phyloP scores from a whole-genome alignment of 1,140 invertebrate genomes.

The Drosophila pseudoananassae region DNA sequence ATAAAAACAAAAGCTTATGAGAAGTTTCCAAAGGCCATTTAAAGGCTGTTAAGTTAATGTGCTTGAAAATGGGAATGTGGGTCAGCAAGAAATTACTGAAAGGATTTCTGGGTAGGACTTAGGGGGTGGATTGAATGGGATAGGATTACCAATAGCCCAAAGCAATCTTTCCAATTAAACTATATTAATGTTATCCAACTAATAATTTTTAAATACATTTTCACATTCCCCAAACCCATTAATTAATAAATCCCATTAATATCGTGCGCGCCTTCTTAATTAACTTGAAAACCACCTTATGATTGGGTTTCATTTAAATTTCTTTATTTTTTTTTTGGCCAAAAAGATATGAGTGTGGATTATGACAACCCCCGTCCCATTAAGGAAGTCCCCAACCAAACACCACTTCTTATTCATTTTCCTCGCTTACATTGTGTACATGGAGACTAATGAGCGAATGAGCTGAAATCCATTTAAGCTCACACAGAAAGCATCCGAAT shows the following conservation, averaged over 20 bases:
- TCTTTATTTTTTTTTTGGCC: background rate
- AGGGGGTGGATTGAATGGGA: background rate
- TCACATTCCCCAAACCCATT: background rate
- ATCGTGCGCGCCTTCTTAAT: background rate
- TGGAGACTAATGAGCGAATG: constrained; percentile 30
- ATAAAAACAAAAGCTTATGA: constrained; percentile 22
- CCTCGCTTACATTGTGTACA: constrained; percentile 28
- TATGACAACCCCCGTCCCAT: background rate
- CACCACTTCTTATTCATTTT: constrained; percentile 58
- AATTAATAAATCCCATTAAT: background rate
- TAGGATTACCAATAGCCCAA: background rate
- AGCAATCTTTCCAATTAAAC: too few species aligned
- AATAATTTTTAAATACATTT: background rate
- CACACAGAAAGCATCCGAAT: constrained; percentile 17
- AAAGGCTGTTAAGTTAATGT: constrained; percentile 4
- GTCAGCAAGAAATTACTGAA: background rate
- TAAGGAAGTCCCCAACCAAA: constrained; percentile 1
- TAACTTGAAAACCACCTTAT: background rate
- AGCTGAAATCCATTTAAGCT: constrained; percentile 34
- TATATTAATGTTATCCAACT: too few species aligned
- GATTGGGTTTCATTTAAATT: background rate
- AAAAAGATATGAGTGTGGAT: constrained; percentile 10
- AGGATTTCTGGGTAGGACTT: background rate
- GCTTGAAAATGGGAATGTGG: background rate
- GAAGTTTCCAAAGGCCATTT: constrained; percentile 5